Percentiles rank a stretch among this genome's conserved stretches.
These are phyloP conservation scores for Lethocerus indicus DNA, from an alignment of 1,140 invertebrate species.

Conservation along the genomic window DNA sequence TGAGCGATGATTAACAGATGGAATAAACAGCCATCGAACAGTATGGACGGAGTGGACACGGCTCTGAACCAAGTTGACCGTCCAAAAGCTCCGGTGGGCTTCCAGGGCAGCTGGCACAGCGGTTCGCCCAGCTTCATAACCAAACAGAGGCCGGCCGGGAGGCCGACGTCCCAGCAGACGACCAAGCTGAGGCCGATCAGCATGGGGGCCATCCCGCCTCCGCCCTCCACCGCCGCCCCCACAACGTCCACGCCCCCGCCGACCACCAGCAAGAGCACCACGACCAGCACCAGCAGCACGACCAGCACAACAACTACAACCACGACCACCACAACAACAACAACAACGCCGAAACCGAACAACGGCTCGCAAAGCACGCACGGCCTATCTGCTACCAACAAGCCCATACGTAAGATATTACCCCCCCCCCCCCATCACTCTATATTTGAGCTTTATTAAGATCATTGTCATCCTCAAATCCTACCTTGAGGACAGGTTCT, in stretches of 20 bases:
- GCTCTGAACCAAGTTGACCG: too few species aligned
- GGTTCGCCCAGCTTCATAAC: too few species aligned
- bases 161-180: constrained; percentile 4
- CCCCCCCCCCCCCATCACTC: too few species aligned
- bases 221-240: constrained; percentile 21
- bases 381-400: constrained; percentile 4
- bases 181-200: constrained; percentile 8
- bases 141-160: constrained; percentile 2
- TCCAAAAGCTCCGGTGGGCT: too few species aligned
- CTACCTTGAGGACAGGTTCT: too few species aligned
- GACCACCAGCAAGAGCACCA: constrained; percentile 21
- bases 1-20: too few species aligned
- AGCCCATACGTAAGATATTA: too few species aligned
- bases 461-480: too few species aligned
- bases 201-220: constrained; percentile 19
- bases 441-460: too few species aligned
- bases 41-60: too few species aligned
- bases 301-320: constrained; percentile 20
- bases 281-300: constrained; percentile 21
- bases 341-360: constrained; percentile 17
- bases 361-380: constrained; percentile 6
- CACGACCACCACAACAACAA: constrained; percentile 15
- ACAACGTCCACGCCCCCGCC: constrained; percentile 19
- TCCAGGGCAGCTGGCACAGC: too few species aligned
- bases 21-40: too few species aligned